Base-by-base conservation (phyloP, 1,140 invertebrate genomes). In the Temnothorax curvispinosus region DNA sequence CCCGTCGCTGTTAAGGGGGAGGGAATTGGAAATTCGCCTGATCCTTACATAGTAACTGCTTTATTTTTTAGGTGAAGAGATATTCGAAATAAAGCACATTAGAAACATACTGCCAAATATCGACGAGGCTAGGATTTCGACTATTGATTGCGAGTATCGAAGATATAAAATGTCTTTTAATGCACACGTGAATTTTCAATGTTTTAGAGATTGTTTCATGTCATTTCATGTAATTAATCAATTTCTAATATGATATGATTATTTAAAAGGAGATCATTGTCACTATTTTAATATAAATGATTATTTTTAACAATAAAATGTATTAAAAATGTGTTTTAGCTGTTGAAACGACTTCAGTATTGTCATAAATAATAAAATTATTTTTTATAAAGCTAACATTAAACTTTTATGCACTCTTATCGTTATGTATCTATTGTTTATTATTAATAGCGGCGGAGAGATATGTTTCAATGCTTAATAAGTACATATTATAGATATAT, bases 1-100 rank as follows among this genome's bases (percentile, higher is more conserved):
- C 5, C 35, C 15, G 41, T 47, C 8, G 67, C 8, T 82, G 18
- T 6, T 27, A 50, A 7, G 13, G 41, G 58, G 0, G 15, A 18
- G n/a, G 2, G 27, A n/a, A 71, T 81, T 80, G 85, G 82, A 89
- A 90, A 69, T 80, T 87, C 38, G 88, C 62, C 41, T 84, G 87
- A 87, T 92, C 88, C 81, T 41, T 54, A 72, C 84, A 82, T 58
- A 67, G 87, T 86, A 86, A 80, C 65, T 88, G 69, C 71, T 88
- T 90, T 88, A 65, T 87, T 67, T 86, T 85, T 77, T n/a, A 62
- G 44, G 47, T 74, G 62, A 21, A 65, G 54, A 90, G 75, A 89
- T 87, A 89, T 86, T 32, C 71, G 50, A 69, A 47, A 27, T 47
- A 18, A 65, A 54, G 56, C 47, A 76, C 52, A 69, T 47, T 87